Percentiles rank a stretch among this genome's conserved stretches.
These are phyloP conservation scores for Eledona agricola DNA, from an alignment of 2,888 invertebrate species.

Conservation along the genomic window DNA sequence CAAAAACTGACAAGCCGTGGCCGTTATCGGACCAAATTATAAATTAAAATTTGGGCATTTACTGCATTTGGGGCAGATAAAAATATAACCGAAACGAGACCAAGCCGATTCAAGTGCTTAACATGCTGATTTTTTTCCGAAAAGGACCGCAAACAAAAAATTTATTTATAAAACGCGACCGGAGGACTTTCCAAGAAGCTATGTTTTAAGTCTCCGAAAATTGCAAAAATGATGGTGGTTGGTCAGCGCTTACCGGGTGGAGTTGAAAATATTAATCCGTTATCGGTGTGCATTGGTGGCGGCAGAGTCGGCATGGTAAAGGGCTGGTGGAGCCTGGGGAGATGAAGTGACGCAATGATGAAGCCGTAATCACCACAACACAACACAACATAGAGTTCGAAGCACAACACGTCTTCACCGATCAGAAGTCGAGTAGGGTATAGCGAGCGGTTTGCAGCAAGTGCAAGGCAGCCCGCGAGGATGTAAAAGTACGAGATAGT, in stretches of 20 bases:
- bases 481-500: constrained; percentile 64
- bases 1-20: constrained; percentile 12
- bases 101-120: constrained; percentile 33
- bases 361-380: constrained; percentile 43
- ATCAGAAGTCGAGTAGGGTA: constrained; percentile 46
- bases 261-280: constrained; percentile 60
- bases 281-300: constrained; percentile 59
- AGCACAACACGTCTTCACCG: constrained; percentile 49
- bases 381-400: constrained; percentile 45
- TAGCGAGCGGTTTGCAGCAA: constrained; percentile 50
- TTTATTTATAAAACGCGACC: constrained; percentile 27
- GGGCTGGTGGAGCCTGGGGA: constrained; percentile 46
- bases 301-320: constrained; percentile 49
- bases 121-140: constrained; percentile 2
- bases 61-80: constrained; percentile 44
- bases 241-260: constrained; percentile 60
- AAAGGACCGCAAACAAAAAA: constrained; percentile 9
- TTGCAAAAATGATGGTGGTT: not conserved
- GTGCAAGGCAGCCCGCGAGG: constrained; percentile 56
- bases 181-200: constrained; percentile 53
- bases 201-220: constrained; percentile 48
- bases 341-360: constrained; percentile 56
- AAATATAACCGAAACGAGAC: constrained; percentile 44
- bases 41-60: constrained; percentile 42
- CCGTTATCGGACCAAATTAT: constrained; percentile 40